These are phyloP conservation scores for Lacanobia oleracea DNA, from an alignment of 2,888 invertebrate species.

Conservation along the genomic window DNA sequence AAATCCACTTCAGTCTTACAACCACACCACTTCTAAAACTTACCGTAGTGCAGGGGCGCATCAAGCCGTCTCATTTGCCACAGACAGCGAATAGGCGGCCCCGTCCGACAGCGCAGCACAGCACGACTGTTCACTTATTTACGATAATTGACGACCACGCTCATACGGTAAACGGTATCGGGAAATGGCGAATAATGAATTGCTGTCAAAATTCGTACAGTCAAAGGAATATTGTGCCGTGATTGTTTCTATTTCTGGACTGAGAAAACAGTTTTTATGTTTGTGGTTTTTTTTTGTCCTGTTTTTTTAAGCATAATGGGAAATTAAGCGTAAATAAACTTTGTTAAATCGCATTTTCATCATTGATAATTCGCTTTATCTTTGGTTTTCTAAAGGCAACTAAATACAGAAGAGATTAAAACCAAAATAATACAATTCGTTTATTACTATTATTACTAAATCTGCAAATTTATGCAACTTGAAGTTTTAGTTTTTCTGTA, in stretches of 20 bases:
- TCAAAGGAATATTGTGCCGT: background rate
- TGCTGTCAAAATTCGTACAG: conserved; percentile 44
- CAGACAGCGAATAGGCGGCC: conserved; percentile 87
- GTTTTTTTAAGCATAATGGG: background rate
- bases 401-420: no score
- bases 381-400: no score
- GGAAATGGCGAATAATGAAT: conserved; percentile 48
- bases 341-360: no score
- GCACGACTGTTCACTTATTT: conserved; percentile 76
- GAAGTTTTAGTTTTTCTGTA: no score
- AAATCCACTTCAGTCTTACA: background rate
- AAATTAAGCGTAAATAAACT: no score
- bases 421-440: no score
- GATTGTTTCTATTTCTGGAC: conserved; percentile 22
- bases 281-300: background rate
- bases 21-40: conserved; percentile 31
- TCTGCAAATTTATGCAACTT: no score
- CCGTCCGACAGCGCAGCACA: conserved; percentile 74
- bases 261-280: background rate
- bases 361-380: no score
- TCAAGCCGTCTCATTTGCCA: conserved; percentile 83
- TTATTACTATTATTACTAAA: no score
- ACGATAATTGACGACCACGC: conserved; percentile 76
- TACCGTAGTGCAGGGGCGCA: conserved; percentile 71
- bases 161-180: conserved; percentile 61